A percentile compares a stretch with the other conserved stretches of the same genome.
phyloP scores from a whole-genome alignment of 2,888 invertebrate genomes.

The Protonemura montana region DNA sequence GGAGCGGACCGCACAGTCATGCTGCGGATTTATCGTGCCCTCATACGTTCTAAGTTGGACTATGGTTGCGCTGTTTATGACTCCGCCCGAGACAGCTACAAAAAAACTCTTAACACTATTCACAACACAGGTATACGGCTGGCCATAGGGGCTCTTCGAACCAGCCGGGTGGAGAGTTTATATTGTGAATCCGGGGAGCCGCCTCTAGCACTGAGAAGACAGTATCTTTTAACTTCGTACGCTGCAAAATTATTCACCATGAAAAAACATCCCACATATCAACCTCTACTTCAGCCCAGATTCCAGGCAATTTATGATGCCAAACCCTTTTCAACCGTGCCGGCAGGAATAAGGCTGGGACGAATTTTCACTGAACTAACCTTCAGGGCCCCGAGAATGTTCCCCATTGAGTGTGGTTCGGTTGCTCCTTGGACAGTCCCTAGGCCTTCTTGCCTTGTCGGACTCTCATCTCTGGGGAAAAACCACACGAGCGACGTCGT shows the following conservation, averaged over 20 bases:
- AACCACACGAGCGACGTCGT: neutral
- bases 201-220: neutral
- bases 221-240: neutral
- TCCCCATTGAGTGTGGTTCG: too few relatives aligned
- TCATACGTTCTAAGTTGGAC: slow-evolving; percentile 9
- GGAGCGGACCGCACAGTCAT: slow-evolving; percentile 34
- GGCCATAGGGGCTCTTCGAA: neutral
- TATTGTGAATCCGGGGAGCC: neutral
- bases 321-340: neutral
- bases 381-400: too few relatives aligned
- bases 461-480: neutral
- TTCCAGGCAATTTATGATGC: neutral
- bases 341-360: neutral
- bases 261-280: slow-evolving; percentile 24
- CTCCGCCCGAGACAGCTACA: neutral
- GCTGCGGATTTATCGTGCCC: slow-evolving; percentile 28
- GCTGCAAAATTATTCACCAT: neutral
- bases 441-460: neutral
- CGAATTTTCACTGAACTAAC: too few relatives aligned
- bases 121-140: slow-evolving; percentile 19
- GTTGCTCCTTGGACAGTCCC: neutral
- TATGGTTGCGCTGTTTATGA: slow-evolving; percentile 28
- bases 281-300: neutral
- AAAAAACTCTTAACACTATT: neutral
- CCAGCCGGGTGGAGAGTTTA: slow-evolving; percentile 31